A percentile compares a stretch with the other conserved stretches of the same genome.
Evolutionary conservation across 2,888 invertebrate genomes (phyloP).

Genomic region (Acanthosepion esculentum): DNA sequence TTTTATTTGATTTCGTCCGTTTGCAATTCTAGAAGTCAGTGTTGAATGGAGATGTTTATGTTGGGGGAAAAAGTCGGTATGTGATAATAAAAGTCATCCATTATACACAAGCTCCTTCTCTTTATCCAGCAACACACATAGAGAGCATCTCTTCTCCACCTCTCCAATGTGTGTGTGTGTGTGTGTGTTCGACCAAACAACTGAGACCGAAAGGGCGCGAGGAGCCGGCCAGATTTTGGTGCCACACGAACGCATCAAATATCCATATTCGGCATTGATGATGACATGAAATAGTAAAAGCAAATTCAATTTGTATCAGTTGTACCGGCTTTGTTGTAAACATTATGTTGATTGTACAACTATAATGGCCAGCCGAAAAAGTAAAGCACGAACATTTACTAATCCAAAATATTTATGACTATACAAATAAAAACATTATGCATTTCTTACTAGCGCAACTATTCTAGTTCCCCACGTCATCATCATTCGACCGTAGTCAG

Average conservation of each 20-base stretch:
- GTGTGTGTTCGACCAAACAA: neutral
- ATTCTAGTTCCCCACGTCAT: too few species aligned
- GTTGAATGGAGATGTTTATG: neutral
- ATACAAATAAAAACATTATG: too few species aligned
- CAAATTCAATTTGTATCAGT: neutral
- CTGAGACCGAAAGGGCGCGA: neutral
- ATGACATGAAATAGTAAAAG: neutral
- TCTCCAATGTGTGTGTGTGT: neutral
- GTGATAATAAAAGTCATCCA: neutral
- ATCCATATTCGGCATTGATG: neutral
- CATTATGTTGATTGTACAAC: too few species aligned
- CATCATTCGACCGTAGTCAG: too few species aligned
- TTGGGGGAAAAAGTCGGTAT: neutral
- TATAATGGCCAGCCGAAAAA: too few species aligned
- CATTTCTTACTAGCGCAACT: too few species aligned
- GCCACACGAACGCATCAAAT: neutral
- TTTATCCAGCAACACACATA: too few species aligned
- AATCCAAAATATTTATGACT: too few species aligned
- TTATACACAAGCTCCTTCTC: neutral
- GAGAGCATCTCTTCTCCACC: too few species aligned
- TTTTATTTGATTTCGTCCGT: constrained; percentile 13
- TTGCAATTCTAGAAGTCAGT: neutral
- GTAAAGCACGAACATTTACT: too few species aligned
- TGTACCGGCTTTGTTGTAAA: too few species aligned
- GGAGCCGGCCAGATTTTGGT: neutral